These are phyloP conservation scores for Stomorhina lunata DNA, from an alignment of 2,888 invertebrate species.

Conservation along the genomic window DNA sequence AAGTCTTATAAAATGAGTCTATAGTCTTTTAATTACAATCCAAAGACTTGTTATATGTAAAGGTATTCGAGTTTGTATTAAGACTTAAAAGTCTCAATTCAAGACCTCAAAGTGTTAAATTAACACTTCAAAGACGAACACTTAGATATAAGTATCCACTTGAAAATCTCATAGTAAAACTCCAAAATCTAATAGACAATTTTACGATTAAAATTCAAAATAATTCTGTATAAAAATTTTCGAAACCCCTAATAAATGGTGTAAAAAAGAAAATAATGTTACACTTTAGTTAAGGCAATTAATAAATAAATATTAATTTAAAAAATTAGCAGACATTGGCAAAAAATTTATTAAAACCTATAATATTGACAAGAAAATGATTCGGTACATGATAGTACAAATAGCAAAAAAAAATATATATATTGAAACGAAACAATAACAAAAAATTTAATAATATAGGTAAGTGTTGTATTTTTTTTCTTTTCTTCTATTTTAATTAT, in stretches of 20 bases:
- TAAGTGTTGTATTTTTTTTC: neutral
- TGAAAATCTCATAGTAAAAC: too few species aligned
- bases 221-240: too few species aligned
- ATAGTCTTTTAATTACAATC: too few species aligned
- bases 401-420: neutral
- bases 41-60: too few species aligned
- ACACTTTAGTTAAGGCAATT: slow-evolving; percentile 6
- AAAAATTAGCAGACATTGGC: neutral
- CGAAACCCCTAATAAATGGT: neutral
- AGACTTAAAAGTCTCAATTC: too few species aligned
- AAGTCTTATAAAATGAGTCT: too few species aligned
- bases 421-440: slow-evolving; percentile 40
- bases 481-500: neutral
- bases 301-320: neutral
- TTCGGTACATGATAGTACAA: slow-evolving; percentile 16
- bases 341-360: neutral
- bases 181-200: too few species aligned
- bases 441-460: neutral
- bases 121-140: too few species aligned
- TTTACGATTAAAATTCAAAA: too few species aligned
- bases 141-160: too few species aligned
- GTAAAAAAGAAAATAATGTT: neutral
- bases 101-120: too few species aligned
- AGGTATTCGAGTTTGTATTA: too few species aligned
- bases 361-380: neutral